Conservation (phyloP, 2,888 invertebrate genomes). For the Caenorhabditis becei region DNA sequence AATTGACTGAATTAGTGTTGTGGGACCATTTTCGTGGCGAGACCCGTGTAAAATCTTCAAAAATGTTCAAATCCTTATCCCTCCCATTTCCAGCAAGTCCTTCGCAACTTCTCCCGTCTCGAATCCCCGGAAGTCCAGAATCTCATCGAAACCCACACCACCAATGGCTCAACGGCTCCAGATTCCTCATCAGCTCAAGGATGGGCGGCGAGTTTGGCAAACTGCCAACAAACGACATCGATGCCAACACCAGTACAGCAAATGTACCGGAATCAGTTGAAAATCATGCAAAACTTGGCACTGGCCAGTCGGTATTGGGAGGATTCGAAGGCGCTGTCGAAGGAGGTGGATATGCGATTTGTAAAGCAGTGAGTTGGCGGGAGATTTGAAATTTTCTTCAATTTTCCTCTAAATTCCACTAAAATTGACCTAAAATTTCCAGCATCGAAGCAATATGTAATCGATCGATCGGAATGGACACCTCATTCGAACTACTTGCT, state of each 20-base stretch:
- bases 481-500: constrained; percentile 31
- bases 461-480: constrained; percentile 47
- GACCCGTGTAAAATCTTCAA: no score
- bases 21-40: no score
- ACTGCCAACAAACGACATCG: neutral
- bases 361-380: constrained; percentile 46
- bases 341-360: constrained; percentile 34
- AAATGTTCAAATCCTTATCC: no score
- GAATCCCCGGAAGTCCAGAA: constrained; percentile 15
- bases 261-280: constrained; percentile 21
- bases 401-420: neutral
- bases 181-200: neutral
- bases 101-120: constrained; percentile 17
- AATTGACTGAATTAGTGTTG: no score
- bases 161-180: neutral
- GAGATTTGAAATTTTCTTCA: neutral
- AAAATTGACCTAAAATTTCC: constrained; percentile 3
- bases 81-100: constrained; percentile 26
- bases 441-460: constrained; percentile 45
- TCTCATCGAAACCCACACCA: constrained; percentile 10
- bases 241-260: constrained; percentile 35
- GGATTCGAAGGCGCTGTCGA: constrained; percentile 43
- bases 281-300: constrained; percentile 3
- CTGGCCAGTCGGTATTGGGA: constrained; percentile 54
- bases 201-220: neutral